Evolutionary conservation across 2,888 invertebrate genomes (phyloP).

Genomic region (Harmothoe impar): DNA sequence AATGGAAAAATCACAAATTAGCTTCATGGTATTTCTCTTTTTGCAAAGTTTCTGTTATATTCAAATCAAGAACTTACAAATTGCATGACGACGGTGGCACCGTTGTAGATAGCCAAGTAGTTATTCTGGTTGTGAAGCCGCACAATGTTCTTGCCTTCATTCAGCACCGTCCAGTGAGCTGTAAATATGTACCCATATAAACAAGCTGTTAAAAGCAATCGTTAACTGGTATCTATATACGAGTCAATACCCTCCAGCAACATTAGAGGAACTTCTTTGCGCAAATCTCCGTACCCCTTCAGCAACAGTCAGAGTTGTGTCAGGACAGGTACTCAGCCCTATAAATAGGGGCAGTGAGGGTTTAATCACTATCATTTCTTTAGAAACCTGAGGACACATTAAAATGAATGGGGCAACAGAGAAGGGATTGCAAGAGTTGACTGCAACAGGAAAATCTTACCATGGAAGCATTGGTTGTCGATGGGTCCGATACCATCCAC

Average conservation of each 20-base stretch:
- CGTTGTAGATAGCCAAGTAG: constrained; percentile 79
- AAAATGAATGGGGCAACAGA: not conserved
- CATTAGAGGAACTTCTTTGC: too few relatives aligned
- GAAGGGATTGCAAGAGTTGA: not conserved
- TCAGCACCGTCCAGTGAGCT: constrained; percentile 82
- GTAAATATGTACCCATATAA: constrained; percentile 64
- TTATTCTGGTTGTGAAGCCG: constrained; percentile 82
- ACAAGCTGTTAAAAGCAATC: too few relatives aligned
- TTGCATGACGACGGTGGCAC: constrained; percentile 73
- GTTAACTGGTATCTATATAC: too few relatives aligned
- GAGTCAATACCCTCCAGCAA: too few relatives aligned
- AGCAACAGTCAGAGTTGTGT: too few relatives aligned
- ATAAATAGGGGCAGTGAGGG: too few relatives aligned
- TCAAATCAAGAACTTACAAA: constrained; percentile 73
- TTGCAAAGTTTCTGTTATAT: not conserved
- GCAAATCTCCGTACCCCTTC: too few relatives aligned
- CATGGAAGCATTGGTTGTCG: constrained; percentile 70
- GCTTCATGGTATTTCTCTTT: not conserved
- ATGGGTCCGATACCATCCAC: constrained; percentile 79
- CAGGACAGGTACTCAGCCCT: too few relatives aligned
- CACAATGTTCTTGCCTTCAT: constrained; percentile 80
- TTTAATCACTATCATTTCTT: too few relatives aligned
- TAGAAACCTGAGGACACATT: too few relatives aligned
- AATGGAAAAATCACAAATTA: not conserved
- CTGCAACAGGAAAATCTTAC: constrained; percentile 61